These are phyloP conservation scores for Pemphigus obesinymphae DNA, from an alignment of 1,140 invertebrate genomes.

Conservation along the genomic window DNA sequence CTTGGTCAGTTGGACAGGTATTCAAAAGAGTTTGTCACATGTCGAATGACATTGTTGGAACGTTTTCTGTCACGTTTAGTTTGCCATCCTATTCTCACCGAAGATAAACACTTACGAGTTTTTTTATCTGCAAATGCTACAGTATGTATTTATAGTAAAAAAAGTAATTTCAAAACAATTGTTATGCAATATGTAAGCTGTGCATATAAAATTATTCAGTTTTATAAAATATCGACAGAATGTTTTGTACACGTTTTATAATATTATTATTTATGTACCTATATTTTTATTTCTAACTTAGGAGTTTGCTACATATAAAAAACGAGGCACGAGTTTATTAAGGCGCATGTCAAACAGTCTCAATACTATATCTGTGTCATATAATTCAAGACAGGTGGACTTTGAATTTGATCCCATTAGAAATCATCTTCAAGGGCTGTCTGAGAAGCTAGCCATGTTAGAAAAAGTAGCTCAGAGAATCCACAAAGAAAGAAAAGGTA, in stretches of 20 bases:
- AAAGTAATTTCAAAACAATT: background rate
- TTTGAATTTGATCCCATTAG: conserved; percentile 43
- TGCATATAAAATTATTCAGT: no score
- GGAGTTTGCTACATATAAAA: conserved; percentile 42
- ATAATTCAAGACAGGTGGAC: conserved; percentile 36
- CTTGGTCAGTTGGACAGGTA: conserved; percentile 68
- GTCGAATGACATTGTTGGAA: conserved; percentile 66
- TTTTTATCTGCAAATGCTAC: conserved; percentile 66
- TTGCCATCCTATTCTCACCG: conserved; percentile 69
- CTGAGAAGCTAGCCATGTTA: conserved; percentile 41
- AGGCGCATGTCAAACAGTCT: conserved; percentile 43
- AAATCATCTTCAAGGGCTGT: conserved; percentile 32
- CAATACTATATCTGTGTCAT: conserved; percentile 41
- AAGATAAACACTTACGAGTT: conserved; percentile 61
- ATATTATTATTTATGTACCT: background rate
- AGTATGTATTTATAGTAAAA: conserved; percentile 52
- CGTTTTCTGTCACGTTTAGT: conserved; percentile 62
- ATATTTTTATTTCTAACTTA: background rate
- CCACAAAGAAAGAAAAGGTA: conserved; percentile 44
- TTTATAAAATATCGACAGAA: background rate
- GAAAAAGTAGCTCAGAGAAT: conserved; percentile 42
- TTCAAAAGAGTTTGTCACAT: conserved; percentile 68
- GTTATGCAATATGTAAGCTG: background rate
- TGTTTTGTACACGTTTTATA: background rate
- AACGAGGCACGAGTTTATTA: conserved; percentile 36